Evolutionary conservation across 2,113 vertebrate species (phyloP), one percentile per base, ranked within the genome.

Genomic region (Dasyurus viverrinus): DNA sequence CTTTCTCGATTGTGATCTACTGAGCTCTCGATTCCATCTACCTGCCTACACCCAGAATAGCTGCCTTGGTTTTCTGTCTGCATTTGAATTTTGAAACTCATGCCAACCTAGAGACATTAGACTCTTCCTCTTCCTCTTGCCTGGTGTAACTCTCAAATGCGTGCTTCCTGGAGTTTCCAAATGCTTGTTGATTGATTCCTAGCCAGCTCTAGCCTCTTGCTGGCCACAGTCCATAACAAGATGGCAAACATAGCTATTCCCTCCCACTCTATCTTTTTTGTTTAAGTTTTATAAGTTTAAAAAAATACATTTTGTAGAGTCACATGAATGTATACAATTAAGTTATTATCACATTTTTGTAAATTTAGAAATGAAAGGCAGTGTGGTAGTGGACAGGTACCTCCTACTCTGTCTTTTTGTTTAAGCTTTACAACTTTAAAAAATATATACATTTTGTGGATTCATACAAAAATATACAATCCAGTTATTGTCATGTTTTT

Each of bases 261-360:
- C 89, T 53, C 92, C 94, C 94, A 90, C 95, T 97, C 95, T 52
- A 52, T 52, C 50, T 52, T 52, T 47, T 52, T 52, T 52, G 50
- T 52, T 52, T 52, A 10, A 52, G 50, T 1, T 52, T 52, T 52
- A 52, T 6, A 11, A 52, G 50, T 52, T 50, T 52, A 48, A 48
- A 48, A 48, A 48, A 48, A 36, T 68, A 3, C 57, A 76, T 76
- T 76, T 19, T 76, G 16, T 76, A 16, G 12, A 76, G 68, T 76
- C 36, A 19, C 23, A 22, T 22, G 36, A 27, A 57, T 42, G n/a
- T 22, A 42, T 42, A 76, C 36, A 22, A n/a, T 76, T 19, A 25
- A 90, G 42, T 60, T 46, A 14, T 54, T 48, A 23, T 53, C 92
- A 91, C 0, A 3, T 76, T 97, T 94, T 94, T 50, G 95, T 91